Evolutionary conservation across 2,797 vertebrate genomes (phyloP).

Genomic region (Triplophysa bombifrons): DNA sequence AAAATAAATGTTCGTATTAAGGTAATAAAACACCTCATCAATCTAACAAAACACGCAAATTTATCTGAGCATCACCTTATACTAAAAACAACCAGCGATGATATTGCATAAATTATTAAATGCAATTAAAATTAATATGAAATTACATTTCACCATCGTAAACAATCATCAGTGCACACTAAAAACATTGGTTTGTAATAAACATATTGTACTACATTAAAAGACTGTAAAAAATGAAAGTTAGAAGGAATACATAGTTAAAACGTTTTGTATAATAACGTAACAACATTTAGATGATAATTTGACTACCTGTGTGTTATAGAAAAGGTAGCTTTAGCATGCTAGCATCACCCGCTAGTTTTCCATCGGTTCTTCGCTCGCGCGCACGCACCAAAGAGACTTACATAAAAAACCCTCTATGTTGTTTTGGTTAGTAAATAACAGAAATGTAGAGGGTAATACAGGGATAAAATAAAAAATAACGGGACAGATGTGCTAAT

Average conservation of each 20-base stretch:
- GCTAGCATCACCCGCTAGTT: slow-evolving; percentile 30
- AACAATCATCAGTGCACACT: neutral
- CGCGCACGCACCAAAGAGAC: neutral
- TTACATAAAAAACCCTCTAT: neutral
- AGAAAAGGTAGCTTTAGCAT: slow-evolving; percentile 27
- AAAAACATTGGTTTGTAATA: neutral
- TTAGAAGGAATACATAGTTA: neutral
- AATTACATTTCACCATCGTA: neutral
- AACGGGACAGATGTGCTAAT: neutral
- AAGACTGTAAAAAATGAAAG: neutral
- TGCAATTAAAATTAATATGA: no score
- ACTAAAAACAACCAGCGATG: no score
- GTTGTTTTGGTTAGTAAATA: neutral
- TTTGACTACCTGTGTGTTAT: slow-evolving; percentile 15
- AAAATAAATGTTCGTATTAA: neutral
- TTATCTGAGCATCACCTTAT: no score
- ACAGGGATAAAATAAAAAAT: neutral
- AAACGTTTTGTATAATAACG: neutral
- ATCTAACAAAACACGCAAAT: no score
- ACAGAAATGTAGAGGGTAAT: neutral
- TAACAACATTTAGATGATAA: neutral
- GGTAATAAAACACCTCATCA: no score
- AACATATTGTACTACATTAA: neutral
- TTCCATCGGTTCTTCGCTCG: neutral
- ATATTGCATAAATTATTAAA: no score